A percentile compares a stretch with the other conserved stretches of the same genome.
Conservation (phyloP, 2,113 vertebrate genomes). For the Brachionichthys hirsutus region DNA sequence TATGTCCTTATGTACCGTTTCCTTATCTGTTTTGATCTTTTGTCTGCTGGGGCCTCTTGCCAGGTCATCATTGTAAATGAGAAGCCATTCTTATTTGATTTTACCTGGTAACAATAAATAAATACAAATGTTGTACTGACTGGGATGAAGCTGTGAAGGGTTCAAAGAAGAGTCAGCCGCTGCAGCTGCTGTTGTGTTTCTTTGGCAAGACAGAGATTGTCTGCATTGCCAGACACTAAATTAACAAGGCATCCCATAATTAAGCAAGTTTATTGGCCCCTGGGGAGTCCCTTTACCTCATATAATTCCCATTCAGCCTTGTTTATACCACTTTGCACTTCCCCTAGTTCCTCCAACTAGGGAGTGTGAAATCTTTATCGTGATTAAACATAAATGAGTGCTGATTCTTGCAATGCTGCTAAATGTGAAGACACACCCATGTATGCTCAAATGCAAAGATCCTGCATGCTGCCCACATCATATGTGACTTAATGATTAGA, state of each 20-base stretch:
- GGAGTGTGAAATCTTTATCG: slow-evolving; percentile 31
- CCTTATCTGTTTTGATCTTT: no score
- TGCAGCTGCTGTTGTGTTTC: slow-evolving; percentile 41
- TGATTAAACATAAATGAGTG: slow-evolving; percentile 39
- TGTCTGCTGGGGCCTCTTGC: no score
- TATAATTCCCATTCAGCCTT: slow-evolving; percentile 55
- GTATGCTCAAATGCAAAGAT: slow-evolving; percentile 2
- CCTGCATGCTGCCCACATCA: not conserved
- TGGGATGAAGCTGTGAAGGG: slow-evolving; percentile 27
- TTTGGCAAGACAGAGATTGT: slow-evolving; percentile 43
- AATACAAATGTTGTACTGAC: slow-evolving; percentile 10
- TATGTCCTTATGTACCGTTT: no score
- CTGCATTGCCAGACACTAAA: slow-evolving; percentile 57
- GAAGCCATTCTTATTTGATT: no score
- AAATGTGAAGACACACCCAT: not conserved
- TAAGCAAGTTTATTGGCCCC: slow-evolving; percentile 69
- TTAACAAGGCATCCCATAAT: slow-evolving; percentile 69
- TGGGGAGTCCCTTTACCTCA: slow-evolving; percentile 50
- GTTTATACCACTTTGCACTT: slow-evolving; percentile 49
- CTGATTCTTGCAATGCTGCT: not conserved
- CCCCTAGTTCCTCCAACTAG: slow-evolving; percentile 25
- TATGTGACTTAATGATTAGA: slow-evolving; percentile 14
- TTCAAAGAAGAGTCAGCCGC: slow-evolving; percentile 55
- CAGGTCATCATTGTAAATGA: no score
- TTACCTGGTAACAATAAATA: slow-evolving; percentile 1